Base-by-base conservation (phyloP, 2,888 invertebrate species). In the Drosophila koepferae region DNA sequence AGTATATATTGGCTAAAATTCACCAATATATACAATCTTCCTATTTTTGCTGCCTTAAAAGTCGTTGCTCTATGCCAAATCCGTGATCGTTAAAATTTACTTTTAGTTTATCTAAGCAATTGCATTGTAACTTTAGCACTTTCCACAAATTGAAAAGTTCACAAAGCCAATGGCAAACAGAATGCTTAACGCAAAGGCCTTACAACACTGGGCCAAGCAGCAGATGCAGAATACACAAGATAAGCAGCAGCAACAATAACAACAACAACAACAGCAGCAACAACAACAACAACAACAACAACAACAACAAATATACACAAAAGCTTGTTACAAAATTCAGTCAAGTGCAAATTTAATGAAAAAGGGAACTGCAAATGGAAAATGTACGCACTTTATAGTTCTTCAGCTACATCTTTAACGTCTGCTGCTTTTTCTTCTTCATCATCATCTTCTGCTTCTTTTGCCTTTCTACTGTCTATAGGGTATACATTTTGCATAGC, bases 331-430 rank as follows among this genome's bases (percentile, higher is more conserved):
- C 36, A 61, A 74, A 74, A 81, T 63, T 77, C 81, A 80, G 66
- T 59, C 83, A 70, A 85, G 77, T 72, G 81, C 51, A 72, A 85
- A 77, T 74, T 81, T 77, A 82, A 81, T 77, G 82, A 63, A 80
- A 79, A 79, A 56, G 41, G 63, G 54, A 64, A 63, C 68, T 44
- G 55, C 7, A 67, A 84, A 77, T 85, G 77, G 67, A 79, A 83
- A 74, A 41, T 63, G 63, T 44, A 54, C 18, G 48, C 61, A 73
- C 18, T 64, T 51, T 61, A 58, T 68, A 54, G 74, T 51, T 70
- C 55, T 63, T n/a, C n/a, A 28, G 31, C 34, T 51, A 1, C 31
- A n/a, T 12, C 18, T 41, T 8, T 28, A 6, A 23, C 44, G 18
- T 46, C 16, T 51, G 16, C 18, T 20, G 14, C 34, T 44, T 16